Evolutionary conservation across 2,113 vertebrate species (phyloP).

Genomic region (Gnathonemus echidnorhynchus): DNA sequence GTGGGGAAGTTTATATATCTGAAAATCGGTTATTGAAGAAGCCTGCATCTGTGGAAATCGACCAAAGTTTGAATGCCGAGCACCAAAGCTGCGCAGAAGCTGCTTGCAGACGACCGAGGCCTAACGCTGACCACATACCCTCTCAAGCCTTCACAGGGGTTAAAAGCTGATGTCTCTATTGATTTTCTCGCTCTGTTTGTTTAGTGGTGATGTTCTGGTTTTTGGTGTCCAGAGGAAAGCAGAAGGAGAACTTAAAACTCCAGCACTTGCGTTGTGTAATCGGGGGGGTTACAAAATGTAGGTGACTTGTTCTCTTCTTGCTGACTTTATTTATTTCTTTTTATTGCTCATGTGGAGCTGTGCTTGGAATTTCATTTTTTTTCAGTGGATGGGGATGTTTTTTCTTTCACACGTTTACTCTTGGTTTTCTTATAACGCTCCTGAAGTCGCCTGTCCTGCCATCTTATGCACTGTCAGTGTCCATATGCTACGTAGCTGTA

Average conservation of each 20-base stretch:
- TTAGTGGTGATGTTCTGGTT: neutral
- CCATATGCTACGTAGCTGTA: neutral
- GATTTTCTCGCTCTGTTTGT: neutral
- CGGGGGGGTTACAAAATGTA: neutral
- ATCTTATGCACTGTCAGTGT: neutral
- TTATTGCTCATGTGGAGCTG: neutral
- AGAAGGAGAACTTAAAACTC: neutral
- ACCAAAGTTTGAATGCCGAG: neutral
- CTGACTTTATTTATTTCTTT: neutral
- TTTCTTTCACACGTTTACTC: neutral
- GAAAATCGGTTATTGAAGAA: neutral
- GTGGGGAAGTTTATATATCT: neutral
- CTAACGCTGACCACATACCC: accelerated
- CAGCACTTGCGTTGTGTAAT: neutral
- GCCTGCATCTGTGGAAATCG: neutral
- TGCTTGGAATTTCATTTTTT: neutral
- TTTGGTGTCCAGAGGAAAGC: neutral
- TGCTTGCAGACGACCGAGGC: neutral
- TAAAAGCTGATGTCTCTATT: neutral
- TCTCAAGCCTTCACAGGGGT: neutral
- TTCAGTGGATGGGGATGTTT: neutral
- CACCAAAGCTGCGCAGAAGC: neutral
- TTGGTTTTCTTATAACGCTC: neutral
- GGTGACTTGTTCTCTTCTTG: neutral
- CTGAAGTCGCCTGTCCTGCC: neutral